These are phyloP conservation scores for Cinclus cinclus DNA, from an alignment of 2,113 vertebrate species.

Conservation along the genomic window DNA sequence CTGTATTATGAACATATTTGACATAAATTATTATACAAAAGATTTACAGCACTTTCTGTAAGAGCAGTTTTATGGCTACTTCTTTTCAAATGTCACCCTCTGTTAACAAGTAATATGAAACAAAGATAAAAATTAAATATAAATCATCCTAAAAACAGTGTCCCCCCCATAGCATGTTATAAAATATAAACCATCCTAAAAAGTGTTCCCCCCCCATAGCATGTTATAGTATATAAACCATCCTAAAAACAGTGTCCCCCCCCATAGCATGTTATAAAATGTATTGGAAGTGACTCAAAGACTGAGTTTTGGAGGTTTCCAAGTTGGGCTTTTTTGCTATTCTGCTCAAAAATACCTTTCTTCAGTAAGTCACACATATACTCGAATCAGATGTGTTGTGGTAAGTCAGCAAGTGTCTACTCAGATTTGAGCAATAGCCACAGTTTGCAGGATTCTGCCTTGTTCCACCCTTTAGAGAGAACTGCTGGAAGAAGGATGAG, in stretches of 20 bases:
- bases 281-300: background rate
- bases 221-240: background rate
- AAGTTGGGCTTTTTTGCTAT: background rate
- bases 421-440: background rate
- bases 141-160: background rate
- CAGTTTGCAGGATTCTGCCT: background rate
- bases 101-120: background rate
- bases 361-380: background rate
- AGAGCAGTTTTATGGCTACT: background rate
- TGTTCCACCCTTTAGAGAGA: background rate
- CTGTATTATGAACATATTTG: background rate
- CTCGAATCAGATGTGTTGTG: background rate
- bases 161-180: background rate
- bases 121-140: background rate
- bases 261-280: background rate
- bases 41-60: background rate
- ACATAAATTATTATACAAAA: background rate
- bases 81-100: background rate
- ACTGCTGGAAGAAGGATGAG: background rate
- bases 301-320: background rate
- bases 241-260: background rate
- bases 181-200: background rate
- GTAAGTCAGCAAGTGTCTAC: background rate
- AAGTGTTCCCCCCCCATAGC: background rate
- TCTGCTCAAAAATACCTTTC: background rate